Base-by-base conservation (phyloP, 2,113 vertebrate species). In the Anoplopoma fimbria region DNA sequence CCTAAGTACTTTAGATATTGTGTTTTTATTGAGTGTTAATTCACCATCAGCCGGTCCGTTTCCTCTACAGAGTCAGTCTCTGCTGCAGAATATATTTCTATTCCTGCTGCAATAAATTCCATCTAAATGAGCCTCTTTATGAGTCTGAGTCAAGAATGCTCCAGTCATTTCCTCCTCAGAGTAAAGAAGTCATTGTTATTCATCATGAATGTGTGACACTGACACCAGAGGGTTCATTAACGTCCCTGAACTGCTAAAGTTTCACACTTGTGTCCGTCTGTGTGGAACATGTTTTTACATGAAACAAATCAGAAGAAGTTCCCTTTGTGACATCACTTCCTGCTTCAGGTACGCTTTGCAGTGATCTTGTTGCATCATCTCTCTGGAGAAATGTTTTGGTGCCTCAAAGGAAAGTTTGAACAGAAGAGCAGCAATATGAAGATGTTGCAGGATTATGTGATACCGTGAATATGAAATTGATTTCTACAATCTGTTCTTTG, bases 51-150 rank as follows among this genome's bases (percentile, higher is more conserved):
- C 65, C 13, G 27, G 4, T 4, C 9, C 23, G 67, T 33, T 27
- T 67, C 38, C 2, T 14, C 40, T 4, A 12, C 40, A 42, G 10
- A 42, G n/a, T 40, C 12, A 40, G 13, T 42, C 40, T 42, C 40
- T 2, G 27, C 57, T 13, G 33, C 49, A n/a, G 25, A 21, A 25
- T 7, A 10, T 14, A 5, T 71, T 71, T 73, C 40, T 55, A 0
- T 42, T 69, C 49, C 53, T 29, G 64, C 40, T 65, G 61, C 75
- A 42, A 10, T 29, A n/a, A 63, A 58, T 62, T 75, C 36, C 15
- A 60, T 69, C 76, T 19, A 83, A 77, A 81, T 75, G 31, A 83
- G 15, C 21, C 61, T 89, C 49, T 64, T 55, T 69, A 84, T 82
- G 83, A 76, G 70, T 78, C 17, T 33, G 53, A 49, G 45, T 75